Conservation (phyloP, 2,797 vertebrate species). For the Ctenosaura bakeri region DNA sequence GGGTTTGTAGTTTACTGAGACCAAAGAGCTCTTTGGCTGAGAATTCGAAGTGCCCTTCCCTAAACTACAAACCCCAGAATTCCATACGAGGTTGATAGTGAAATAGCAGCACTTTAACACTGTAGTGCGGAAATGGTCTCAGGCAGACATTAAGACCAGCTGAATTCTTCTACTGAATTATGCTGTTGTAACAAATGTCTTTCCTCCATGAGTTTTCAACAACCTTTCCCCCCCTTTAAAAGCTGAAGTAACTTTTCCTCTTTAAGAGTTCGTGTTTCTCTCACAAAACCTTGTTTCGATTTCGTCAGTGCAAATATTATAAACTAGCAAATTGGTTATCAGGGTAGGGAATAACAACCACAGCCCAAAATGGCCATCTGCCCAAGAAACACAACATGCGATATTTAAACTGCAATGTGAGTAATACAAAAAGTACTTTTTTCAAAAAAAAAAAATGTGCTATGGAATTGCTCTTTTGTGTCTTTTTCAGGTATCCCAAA, state of each 20-base stretch:
- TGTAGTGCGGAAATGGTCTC: no score
- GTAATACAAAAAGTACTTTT: not conserved
- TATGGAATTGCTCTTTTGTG: not conserved
- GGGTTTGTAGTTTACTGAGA: no score
- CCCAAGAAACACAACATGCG: not conserved
- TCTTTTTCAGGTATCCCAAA: not conserved
- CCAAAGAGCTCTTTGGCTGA: no score
- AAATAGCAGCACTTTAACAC: no score
- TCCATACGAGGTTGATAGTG: no score
- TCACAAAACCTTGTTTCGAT: not conserved
- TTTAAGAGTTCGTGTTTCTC: not conserved
- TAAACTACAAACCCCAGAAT: no score
- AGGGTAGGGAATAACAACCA: not conserved
- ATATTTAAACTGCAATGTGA: not conserved
- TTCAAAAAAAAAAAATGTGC: not conserved
- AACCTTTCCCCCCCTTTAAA: not conserved
- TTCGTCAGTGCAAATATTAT: not conserved
- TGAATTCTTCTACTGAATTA: conserved; percentile 58
- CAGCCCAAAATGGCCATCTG: not conserved
- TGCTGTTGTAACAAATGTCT: conserved; percentile 42
- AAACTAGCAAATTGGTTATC: not conserved
- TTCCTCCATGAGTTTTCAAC: conserved; percentile 21
- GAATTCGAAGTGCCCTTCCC: no score
- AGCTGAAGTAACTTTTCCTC: not conserved
- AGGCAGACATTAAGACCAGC: conserved; percentile 57